phyloP scores from a whole-genome alignment of 1,140 invertebrate genomes.

The Drosophila aff. region DNA sequence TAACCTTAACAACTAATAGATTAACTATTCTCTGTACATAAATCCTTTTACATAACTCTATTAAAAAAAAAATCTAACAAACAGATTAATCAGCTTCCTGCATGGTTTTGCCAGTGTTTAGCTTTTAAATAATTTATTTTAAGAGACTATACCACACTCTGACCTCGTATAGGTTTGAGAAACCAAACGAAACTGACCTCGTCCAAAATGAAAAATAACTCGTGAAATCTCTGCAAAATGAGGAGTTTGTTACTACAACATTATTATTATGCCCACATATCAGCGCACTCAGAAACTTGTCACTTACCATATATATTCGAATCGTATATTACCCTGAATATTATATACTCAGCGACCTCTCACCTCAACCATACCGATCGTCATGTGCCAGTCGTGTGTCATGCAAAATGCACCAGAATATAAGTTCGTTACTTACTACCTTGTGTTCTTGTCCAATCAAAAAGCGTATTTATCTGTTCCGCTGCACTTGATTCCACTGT shows the following conservation, averaged over 20 bases:
- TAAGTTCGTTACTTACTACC: constrained; percentile 53
- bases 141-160: constrained; percentile 14
- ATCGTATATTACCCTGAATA: constrained; percentile 25
- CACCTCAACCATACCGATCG: constrained; percentile 21
- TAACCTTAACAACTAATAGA: neutral
- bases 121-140: constrained; percentile 11
- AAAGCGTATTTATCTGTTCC: constrained; percentile 45
- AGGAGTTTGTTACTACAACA: constrained; percentile 15
- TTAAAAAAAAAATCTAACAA: constrained; percentile 13
- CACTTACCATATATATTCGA: constrained; percentile 21
- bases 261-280: constrained; percentile 27
- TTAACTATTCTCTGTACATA: neutral
- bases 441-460: constrained; percentile 50
- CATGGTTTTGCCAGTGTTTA: constrained; percentile 44
- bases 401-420: constrained; percentile 40
- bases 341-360: constrained; percentile 28
- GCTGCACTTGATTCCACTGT: constrained; percentile 39
- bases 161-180: constrained; percentile 6
- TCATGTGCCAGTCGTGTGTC: constrained; percentile 42
- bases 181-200: constrained; percentile 30
- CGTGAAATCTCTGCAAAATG: constrained; percentile 62
- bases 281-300: constrained; percentile 19
- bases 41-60: neutral
- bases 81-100: constrained; percentile 8
- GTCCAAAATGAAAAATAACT: constrained; percentile 24